Evolutionary conservation across 2,113 vertebrate genomes (phyloP), one percentile per base, ranked within the genome.

Genomic region (Apeltes quadracus): DNA sequence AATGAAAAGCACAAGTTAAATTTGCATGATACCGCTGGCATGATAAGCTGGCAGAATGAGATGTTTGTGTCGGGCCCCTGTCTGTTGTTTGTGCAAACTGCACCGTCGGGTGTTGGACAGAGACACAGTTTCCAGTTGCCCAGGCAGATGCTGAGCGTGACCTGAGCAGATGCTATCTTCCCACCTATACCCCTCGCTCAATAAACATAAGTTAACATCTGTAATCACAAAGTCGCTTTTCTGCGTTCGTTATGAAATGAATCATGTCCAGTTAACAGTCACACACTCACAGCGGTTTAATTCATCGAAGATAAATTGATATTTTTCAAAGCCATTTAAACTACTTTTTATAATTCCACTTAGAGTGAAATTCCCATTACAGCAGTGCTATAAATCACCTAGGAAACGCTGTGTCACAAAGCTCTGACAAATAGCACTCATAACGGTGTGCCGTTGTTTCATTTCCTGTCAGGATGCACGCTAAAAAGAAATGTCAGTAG

Each of bases 281-380:
- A 72, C 11, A n/a, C n/a, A n/a, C n/a, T n/a, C n/a, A n/a, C n/a
- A n/a, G n/a, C 51, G 46, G 32, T 56, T 73, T 77, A 22, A 59
- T 71, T 36, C 44, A 36, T 22, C 48, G 43, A 0, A 44, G 25
- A 62, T 23, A n/a, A 68, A 69, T 20, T 67, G 15, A 43, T 32
- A 25, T 58, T 14, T 34, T 46, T 76, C 27, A 48, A 54, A 54
- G 39, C 32, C 25, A 16, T 71, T 80, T 16, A 43, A 61, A 73
- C 14, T 20, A 36, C 69, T 83, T 38, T 34, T 34, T 34, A 34
- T 34, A 50, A 70, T 63, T 41, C 56, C 38, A n/a, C 57, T 80
- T 65, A 43, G 74, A 84, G 50, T 81, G n/a, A 84, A 84, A 81
- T 87, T 81, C 53, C 12, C 51, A 69, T 71, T 87, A 69, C 43